A percentile compares a stretch with the other conserved stretches of the same genome.
Conservation (phyloP, 2,797 vertebrate species). For the Sebastes trivittatus region DNA sequence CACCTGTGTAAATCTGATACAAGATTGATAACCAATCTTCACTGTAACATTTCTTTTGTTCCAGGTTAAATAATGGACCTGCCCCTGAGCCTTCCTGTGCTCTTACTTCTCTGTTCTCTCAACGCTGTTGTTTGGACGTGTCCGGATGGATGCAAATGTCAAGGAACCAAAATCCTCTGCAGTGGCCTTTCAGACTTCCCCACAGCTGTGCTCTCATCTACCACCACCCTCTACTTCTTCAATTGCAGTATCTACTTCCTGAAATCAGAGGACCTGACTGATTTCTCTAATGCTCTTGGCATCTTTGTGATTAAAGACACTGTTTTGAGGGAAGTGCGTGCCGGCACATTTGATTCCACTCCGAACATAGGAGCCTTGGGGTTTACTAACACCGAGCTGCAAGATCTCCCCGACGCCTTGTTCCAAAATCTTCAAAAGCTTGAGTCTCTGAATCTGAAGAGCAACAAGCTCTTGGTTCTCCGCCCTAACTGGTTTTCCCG, state of each 20-base stretch:
- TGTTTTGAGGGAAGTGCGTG: conserved; percentile 73
- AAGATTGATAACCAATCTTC: not conserved
- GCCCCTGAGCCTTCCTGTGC: conserved; percentile 25
- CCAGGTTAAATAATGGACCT: conserved; percentile 72
- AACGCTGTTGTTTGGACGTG: conserved; percentile 59
- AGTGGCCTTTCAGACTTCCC: conserved; percentile 72
- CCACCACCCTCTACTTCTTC: conserved; percentile 34
- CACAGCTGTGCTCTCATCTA: conserved; percentile 49
- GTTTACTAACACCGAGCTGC: conserved; percentile 84
- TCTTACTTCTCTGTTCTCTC: conserved; percentile 67
- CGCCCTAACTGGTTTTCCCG: conserved; percentile 70
- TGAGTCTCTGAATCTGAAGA: conserved; percentile 82
- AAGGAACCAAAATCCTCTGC: conserved; percentile 26
- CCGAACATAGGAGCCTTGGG: conserved; percentile 78
- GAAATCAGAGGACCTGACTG: conserved; percentile 67
- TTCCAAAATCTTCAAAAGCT: conserved; percentile 86
- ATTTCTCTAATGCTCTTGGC: conserved; percentile 54
- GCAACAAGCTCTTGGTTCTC: conserved; percentile 84
- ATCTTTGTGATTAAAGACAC: conserved; percentile 52
- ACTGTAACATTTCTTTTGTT: conserved; percentile 35
- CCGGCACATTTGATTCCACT: conserved; percentile 84
- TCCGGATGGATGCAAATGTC: conserved; percentile 72
- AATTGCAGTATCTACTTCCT: conserved; percentile 64
- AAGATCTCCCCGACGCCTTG: conserved; percentile 84
- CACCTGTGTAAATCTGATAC: not conserved